These are phyloP conservation scores for Chrysotoxum bicinctum DNA, from an alignment of 2,888 invertebrate genomes.

Conservation along the genomic window DNA sequence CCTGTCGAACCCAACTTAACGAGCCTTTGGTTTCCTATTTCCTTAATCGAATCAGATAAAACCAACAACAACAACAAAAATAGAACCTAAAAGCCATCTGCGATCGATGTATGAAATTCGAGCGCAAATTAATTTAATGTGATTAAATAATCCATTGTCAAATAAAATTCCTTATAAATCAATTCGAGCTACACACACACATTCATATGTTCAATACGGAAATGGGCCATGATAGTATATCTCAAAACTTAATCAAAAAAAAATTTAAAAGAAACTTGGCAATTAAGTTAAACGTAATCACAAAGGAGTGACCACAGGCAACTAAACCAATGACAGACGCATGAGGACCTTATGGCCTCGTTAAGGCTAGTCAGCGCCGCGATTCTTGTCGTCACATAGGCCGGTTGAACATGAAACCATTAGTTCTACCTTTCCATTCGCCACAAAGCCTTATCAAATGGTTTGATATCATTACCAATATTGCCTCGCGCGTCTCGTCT, in stretches of 20 bases:
- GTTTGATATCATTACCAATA: conserved; percentile 67
- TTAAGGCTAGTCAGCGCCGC: not conserved
- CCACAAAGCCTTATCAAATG: conserved; percentile 55
- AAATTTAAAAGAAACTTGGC: conserved; percentile 29
- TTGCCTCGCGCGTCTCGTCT: conserved; percentile 2
- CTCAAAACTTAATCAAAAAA: conserved; percentile 34
- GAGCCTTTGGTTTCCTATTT: not conserved
- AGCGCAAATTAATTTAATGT: conserved; percentile 39
- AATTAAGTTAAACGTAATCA: conserved; percentile 31
- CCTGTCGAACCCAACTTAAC: conserved; percentile 36
- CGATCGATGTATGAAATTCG: not conserved
- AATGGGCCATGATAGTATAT: not conserved
- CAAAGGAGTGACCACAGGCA: conserved; percentile 1
- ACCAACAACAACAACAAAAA: too few species aligned
- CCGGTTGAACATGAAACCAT: not conserved
- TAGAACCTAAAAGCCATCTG: conserved; percentile 13
- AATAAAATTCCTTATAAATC: conserved; percentile 64
- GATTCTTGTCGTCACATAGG: not conserved
- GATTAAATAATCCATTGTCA: conserved; percentile 55
- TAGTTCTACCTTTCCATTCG: not conserved
- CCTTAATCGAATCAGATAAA: not conserved
- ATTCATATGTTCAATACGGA: not conserved
- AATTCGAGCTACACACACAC: conserved; percentile 19
- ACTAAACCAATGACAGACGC: not conserved
- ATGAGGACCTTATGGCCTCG: conserved; percentile 28